Conservation (phyloP, 2,888 invertebrate species). For the Ceriagrion tenellum region DNA sequence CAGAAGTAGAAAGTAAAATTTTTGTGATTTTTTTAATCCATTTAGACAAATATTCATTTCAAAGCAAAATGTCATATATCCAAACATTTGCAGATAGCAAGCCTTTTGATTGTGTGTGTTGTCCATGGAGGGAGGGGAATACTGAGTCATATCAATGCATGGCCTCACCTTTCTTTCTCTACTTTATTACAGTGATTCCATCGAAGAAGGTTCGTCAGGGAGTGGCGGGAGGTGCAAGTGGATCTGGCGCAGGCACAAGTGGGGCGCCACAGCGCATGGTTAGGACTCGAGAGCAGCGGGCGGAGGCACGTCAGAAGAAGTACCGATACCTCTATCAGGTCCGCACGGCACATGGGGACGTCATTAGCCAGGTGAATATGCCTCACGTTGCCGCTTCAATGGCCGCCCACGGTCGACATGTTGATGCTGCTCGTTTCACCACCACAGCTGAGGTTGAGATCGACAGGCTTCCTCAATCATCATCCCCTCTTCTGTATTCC, state of each 20-base stretch:
- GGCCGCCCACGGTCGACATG: constrained; percentile 33
- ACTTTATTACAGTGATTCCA: constrained; percentile 78
- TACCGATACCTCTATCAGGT: constrained; percentile 96
- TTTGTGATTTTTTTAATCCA: too few species aligned
- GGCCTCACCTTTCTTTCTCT: too few species aligned
- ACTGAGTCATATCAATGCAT: too few species aligned
- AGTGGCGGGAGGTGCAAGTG: constrained; percentile 72
- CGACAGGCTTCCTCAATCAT: constrained; percentile 59
- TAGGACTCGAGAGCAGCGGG: constrained; percentile 87
- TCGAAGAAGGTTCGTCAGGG: constrained; percentile 77
- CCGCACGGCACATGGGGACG: constrained; percentile 92
- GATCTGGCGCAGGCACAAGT: constrained; percentile 73
- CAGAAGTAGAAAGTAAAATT: too few species aligned
- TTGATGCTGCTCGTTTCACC: constrained; percentile 49
- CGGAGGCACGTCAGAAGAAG: constrained; percentile 92
- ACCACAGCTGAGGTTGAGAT: constrained; percentile 60
- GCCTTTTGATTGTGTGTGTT: too few species aligned
- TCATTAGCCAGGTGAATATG: constrained; percentile 89
- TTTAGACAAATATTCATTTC: too few species aligned
- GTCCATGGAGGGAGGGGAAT: too few species aligned
- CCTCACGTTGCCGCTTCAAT: constrained; percentile 52
- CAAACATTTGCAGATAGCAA: too few species aligned
- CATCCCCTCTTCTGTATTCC: constrained; percentile 62
- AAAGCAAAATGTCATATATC: too few species aligned
- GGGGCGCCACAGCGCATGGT: constrained; percentile 77